phyloP scores from a whole-genome alignment of 2,113 vertebrate genomes.

The Coregonus clupeaformis region DNA sequence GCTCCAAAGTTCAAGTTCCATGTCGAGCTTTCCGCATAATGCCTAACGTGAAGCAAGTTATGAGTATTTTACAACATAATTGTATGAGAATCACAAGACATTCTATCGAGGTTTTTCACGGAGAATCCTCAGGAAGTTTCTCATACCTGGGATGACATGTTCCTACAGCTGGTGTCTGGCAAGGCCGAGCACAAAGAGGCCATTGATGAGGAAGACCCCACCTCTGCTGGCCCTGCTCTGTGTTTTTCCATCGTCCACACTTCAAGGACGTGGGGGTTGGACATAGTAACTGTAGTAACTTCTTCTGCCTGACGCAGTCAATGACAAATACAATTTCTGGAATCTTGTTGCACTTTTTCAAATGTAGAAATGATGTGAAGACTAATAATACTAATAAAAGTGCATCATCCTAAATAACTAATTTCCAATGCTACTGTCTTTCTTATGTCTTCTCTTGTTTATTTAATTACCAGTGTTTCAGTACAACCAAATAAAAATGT shows the following conservation, averaged over 20 bases:
- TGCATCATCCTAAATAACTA: no score
- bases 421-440: no score
- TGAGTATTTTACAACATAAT: constrained; percentile 31
- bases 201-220: constrained; percentile 45
- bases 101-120: background rate
- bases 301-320: no score
- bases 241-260: constrained; percentile 1
- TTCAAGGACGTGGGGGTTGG: background rate
- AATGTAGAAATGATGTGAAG: no score
- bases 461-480: no score
- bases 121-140: background rate
- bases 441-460: no score
- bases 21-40: constrained; percentile 35
- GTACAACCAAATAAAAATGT: no score
- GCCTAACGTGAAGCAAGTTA: background rate
- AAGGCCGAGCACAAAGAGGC: constrained; percentile 51
- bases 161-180: constrained; percentile 43
- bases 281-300: no score
- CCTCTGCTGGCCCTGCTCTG: constrained; percentile 8
- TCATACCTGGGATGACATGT: constrained; percentile 51
- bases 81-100: background rate
- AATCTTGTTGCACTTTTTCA: no score
- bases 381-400: no score
- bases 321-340: no score
- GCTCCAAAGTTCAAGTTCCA: constrained; percentile 59